A percentile compares a stretch with the other conserved stretches of the same genome.
Evolutionary conservation across 2,113 vertebrate species (phyloP).

Genomic region (Campylorhamphus procurvoides): DNA sequence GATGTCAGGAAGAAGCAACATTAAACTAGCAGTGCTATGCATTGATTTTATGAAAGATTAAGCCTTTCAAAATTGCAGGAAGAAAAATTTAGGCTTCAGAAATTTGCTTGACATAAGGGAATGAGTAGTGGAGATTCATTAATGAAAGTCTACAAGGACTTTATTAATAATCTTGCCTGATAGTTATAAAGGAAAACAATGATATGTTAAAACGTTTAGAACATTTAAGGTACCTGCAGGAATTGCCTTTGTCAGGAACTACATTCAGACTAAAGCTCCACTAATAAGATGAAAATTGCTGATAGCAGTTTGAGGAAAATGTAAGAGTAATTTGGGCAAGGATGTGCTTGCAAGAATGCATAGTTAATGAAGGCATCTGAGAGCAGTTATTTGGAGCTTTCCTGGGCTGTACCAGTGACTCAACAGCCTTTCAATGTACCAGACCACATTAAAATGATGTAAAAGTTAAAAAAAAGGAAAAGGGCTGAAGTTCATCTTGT

Average conservation of each 20-base stretch:
- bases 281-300: neutral
- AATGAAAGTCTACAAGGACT: neutral
- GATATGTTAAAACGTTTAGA: neutral
- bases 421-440: neutral
- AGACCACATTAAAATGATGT: neutral
- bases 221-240: neutral
- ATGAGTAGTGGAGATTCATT: neutral
- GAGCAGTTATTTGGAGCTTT: neutral
- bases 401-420: neutral
- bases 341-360: neutral
- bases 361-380: neutral
- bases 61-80: neutral
- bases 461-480: neutral
- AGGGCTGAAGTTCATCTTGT: neutral
- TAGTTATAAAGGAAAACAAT: neutral
- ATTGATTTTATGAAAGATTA: slow-evolving; percentile 12
- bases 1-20: neutral
- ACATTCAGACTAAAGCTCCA: neutral
- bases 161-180: neutral
- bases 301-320: neutral
- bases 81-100: neutral
- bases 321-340: neutral
- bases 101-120: neutral
- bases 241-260: neutral
- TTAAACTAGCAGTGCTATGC: neutral